These are phyloP conservation scores for Dermolepida albohirtum DNA, from an alignment of 2,888 invertebrate genomes.

Conservation along the genomic window DNA sequence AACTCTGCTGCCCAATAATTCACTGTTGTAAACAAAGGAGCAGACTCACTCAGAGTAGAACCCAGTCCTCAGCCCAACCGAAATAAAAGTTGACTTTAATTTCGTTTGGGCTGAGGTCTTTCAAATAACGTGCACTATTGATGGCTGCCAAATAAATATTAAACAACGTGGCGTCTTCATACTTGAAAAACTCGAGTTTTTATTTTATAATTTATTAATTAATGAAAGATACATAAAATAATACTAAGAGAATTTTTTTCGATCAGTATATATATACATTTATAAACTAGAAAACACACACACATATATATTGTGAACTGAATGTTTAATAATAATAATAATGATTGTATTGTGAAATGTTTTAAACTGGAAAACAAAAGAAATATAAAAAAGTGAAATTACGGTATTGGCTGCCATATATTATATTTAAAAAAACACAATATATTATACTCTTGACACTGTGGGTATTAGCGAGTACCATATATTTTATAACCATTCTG, in stretches of 20 bases:
- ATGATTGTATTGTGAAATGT: constrained; percentile 49
- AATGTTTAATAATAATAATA: constrained; percentile 27
- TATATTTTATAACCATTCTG: constrained; percentile 68
- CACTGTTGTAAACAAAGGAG: too few species aligned
- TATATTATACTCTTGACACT: constrained; percentile 44
- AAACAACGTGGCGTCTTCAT: too few species aligned
- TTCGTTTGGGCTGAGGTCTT: too few species aligned
- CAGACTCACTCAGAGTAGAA: too few species aligned
- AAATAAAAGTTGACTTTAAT: too few species aligned
- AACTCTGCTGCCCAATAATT: too few species aligned
- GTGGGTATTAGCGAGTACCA: constrained; percentile 55
- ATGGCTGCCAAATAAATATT: too few species aligned
- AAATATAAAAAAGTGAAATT: constrained; percentile 42
- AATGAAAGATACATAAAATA: constrained; percentile 32
- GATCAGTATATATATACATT: constrained; percentile 31
- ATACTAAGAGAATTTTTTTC: constrained; percentile 40
- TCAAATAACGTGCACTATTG: too few species aligned
- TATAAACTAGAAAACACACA: constrained; percentile 8
- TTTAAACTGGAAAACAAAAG: constrained; percentile 42
- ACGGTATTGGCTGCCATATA: constrained; percentile 61
- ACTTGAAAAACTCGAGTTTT: constrained; percentile 45
- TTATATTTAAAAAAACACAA: constrained; percentile 49
- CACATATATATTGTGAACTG: constrained; percentile 26
- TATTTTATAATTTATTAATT: constrained; percentile 37
- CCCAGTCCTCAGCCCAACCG: too few species aligned